A percentile compares a stretch with the other conserved stretches of the same genome.
These are phyloP conservation scores for Zoanthus solanderi DNA, from an alignment of 92 coral and sea anemone genomes.

Conservation along the genomic window DNA sequence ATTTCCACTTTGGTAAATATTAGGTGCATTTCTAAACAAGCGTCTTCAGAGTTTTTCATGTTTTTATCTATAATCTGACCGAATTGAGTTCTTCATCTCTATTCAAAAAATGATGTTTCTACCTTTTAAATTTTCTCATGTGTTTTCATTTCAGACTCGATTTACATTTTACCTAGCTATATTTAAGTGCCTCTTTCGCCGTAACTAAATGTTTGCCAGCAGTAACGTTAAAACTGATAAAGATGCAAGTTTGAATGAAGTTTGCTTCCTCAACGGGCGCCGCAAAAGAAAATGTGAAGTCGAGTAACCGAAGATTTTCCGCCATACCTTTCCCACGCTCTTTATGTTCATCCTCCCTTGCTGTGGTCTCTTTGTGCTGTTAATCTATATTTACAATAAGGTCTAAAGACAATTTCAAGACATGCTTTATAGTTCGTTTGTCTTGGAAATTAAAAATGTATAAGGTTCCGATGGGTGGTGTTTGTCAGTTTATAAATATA, in stretches of 20 bases:
- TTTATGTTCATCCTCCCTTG: not conserved
- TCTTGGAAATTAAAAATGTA: not conserved
- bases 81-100: not conserved
- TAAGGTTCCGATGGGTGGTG: not conserved
- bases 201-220: constrained; percentile 1
- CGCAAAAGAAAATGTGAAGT: not conserved
- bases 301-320: not conserved
- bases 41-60: not conserved
- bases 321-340: not conserved
- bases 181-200: not conserved
- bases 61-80: not conserved
- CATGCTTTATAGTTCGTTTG: not conserved
- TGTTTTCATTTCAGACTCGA: not conserved
- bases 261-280: not conserved
- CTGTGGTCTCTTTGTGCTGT: constrained; percentile 1
- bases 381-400: not conserved
- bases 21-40: not conserved
- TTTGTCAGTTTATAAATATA: not conserved
- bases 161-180: not conserved
- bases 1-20: not conserved
- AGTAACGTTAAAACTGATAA: not conserved
- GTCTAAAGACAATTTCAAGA: not conserved
- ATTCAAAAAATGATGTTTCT: not conserved
- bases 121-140: no score
- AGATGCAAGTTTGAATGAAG: not conserved